Conservation (phyloP, 1,140 invertebrate genomes). For the Conus betulinus region DNA sequence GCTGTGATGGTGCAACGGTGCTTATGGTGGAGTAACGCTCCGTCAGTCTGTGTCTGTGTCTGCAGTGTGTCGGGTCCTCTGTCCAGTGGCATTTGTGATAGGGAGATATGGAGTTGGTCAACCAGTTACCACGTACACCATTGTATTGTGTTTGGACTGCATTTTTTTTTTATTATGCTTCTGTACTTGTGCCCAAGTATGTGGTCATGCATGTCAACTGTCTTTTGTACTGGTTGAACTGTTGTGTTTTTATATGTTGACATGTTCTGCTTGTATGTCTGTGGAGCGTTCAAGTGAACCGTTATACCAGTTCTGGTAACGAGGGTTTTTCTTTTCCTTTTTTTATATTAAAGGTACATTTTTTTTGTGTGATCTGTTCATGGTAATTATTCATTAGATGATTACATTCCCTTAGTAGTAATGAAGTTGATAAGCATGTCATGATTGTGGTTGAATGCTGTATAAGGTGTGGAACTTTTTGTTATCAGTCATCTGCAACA, state of each 20-base stretch:
- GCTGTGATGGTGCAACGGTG: too few relatives aligned
- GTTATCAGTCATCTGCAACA: too few relatives aligned
- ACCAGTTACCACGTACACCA: neutral
- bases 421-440: neutral
- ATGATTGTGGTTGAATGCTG: neutral
- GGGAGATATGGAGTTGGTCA: neutral
- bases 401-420: neutral
- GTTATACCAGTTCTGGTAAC: too few relatives aligned
- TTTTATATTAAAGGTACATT: too few relatives aligned
- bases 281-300: neutral
- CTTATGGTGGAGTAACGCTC: neutral
- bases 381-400: slow-evolving; percentile 3
- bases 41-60: neutral
- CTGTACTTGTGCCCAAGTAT: neutral
- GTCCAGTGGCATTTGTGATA: neutral
- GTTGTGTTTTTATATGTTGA: neutral
- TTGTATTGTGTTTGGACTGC: neutral
- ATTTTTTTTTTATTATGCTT: neutral
- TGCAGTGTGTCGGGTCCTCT: neutral
- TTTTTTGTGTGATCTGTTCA: neutral
- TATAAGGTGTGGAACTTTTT: too few relatives aligned
- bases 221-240: neutral
- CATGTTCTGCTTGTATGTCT: neutral
- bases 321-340: too few relatives aligned
- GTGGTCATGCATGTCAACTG: neutral